These are phyloP conservation scores for Trachelipus rathkii DNA, from an alignment of 1,140 invertebrate genomes.

Conservation along the genomic window DNA sequence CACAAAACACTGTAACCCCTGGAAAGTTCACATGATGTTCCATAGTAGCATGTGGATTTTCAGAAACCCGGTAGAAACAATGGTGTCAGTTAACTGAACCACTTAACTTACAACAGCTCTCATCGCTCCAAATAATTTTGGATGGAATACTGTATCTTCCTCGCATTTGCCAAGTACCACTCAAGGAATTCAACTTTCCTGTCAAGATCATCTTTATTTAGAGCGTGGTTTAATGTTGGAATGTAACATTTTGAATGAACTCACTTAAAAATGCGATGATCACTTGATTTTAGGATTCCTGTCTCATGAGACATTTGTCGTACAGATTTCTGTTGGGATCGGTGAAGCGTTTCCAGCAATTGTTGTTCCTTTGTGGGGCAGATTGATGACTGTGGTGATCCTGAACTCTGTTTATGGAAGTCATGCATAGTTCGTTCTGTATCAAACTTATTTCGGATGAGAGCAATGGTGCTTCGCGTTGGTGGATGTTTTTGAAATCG, in stretches of 20 bases:
- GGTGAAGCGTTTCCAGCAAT: not conserved
- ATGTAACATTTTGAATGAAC: not conserved
- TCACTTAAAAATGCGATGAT: not conserved
- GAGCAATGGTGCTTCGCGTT: too few species aligned
- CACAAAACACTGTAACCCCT: too few species aligned
- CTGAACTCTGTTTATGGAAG: not conserved
- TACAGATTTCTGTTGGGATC: not conserved
- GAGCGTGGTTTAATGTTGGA: too few species aligned
- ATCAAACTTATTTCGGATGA: not conserved
- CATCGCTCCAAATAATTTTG: not conserved
- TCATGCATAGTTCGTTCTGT: not conserved
- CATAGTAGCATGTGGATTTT: conserved; percentile 8
- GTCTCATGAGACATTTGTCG: not conserved
- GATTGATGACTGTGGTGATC: not conserved
- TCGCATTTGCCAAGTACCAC: not conserved
- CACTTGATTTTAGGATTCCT: not conserved
- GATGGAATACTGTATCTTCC: conserved; percentile 1
- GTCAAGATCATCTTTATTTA: too few species aligned
- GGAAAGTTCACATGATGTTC: not conserved
- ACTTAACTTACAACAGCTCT: not conserved
- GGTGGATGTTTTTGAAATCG: too few species aligned
- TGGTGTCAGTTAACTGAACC: conserved; percentile 10
- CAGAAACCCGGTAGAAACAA: not conserved
- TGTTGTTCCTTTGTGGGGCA: conserved; percentile 4
- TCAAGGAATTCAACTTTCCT: too few species aligned